Evolutionary conservation across 2,113 vertebrate species (phyloP), one percentile per base, ranked within the genome.

Genomic region (Perognathus longimembris): DNA sequence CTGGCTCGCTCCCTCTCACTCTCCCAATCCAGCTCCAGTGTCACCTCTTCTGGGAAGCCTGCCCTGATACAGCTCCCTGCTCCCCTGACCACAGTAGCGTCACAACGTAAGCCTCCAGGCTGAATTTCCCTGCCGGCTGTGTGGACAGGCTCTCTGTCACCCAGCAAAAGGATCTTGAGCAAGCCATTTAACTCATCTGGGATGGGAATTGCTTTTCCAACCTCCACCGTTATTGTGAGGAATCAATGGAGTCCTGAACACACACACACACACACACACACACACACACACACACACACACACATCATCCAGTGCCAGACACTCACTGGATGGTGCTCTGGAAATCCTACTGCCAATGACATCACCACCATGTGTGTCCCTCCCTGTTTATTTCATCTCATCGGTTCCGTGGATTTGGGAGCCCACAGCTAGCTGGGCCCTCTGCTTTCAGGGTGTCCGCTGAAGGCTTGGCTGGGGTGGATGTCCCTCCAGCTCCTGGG

Each of bases 141-240:
- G 26, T 38, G 22, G 9, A 57, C 2, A 17, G 67, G 59, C 6
- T 45, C 26, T 18, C 83, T 34, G 15, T 32, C 76, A n/a, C 71
- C 45, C 70, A 70, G 71, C 18, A 71, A 32, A 70, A 69, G n/a
- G 10, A 73, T 63, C 83, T 61, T 50, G 75, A 95, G 40, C 14
- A 26, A 88, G 69, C n/a, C 78, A 81, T 74, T 90, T 64, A 54
- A 66, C 66, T 36, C 24, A 64, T 73, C 85, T 64, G 42, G 80
- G 42, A 30, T 45, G 73, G 36, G 17, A 59, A 45, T 24, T 69
- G 84, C 24, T 28, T 32, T 75, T 89, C 50, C 89, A 81, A 66
- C 42, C 50, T 50, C 64, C 1, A 0, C 38, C 0, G 26, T 77
- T 24, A 38, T 15, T 20, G 36, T 21, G 42, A 79, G 45, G 17